phyloP scores from a whole-genome alignment of 1,140 invertebrate species.

The Megathymus violae region DNA sequence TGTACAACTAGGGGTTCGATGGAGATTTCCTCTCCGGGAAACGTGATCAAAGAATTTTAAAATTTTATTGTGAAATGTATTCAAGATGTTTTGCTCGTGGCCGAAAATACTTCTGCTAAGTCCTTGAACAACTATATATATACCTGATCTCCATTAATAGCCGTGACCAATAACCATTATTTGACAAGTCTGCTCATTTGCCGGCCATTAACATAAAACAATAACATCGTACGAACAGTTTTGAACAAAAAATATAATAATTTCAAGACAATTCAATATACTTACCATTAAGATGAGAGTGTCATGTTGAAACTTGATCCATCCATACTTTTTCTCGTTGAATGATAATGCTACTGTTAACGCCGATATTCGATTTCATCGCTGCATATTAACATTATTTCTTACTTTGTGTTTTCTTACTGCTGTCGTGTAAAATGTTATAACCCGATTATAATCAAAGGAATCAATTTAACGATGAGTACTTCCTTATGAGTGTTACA shows the following conservation, averaged over 20 bases:
- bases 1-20: too few species aligned
- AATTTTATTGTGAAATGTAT: too few species aligned
- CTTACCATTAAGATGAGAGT: neutral
- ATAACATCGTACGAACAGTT: neutral
- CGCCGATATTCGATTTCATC: conserved; percentile 43
- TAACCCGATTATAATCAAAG: neutral
- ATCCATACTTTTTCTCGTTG: conserved; percentile 34
- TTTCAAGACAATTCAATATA: neutral
- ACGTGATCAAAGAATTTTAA: too few species aligned
- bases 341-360: conserved; percentile 32
- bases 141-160: neutral
- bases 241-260: neutral
- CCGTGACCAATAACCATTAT: neutral
- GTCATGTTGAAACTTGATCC: conserved; percentile 37
- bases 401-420: neutral
- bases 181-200: neutral
- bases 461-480: conserved; percentile 7
- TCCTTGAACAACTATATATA: too few species aligned
- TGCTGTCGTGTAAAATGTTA: conserved; percentile 1
- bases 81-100: too few species aligned
- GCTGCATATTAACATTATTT: conserved; percentile 34
- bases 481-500: conserved; percentile 3
- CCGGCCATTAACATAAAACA: neutral
- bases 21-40: too few species aligned
- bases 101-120: too few species aligned